Base-by-base conservation (phyloP, 2,113 vertebrate genomes). In the Noturus placidus region DNA sequence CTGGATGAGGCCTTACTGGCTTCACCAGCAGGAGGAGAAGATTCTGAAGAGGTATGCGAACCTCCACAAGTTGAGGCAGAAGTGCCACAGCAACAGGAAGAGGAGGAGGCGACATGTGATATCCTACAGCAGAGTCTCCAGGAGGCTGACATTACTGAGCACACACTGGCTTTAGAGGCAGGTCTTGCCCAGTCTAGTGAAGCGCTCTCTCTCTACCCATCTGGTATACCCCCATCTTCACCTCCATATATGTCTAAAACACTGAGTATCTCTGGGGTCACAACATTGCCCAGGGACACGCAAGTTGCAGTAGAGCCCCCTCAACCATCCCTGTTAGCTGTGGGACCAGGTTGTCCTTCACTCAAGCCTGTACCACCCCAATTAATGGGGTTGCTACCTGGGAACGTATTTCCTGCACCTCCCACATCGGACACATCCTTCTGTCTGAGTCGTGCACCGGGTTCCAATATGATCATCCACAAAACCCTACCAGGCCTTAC, bases 101-200 rank as follows among this genome's bases (percentile, higher is more conserved):
- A 84, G 82, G 83, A 79, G 54, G 88, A 87, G 90, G 93, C 92
- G 90, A 92, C 94, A 0, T 95, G 95, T 83, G 95, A 96, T 61
- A 96, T 96, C 87, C 94, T 96, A 74, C 95, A 94, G 89, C 95
- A 95, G 91, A 96, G 95, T 86, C 93, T 96, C 74, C 95, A 96
- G 91, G 95, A 96, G 92, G 95, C 95, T 0, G 94, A 96, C 81
- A 96, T 96, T 91, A 96, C 95, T 0, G 95, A 95, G 91, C 95
- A 96, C 91, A 96, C 95, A 46, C 93, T 96, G 91, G 94, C 94
- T 63, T 93, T 95, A 88, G 95, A 95, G 87, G 95, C 95, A 17
- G 95, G 93, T 30, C 91, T 95, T 82, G 88, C 91, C 57, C 93
- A 92, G 11, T 72, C 92, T 2, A 93, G 92, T 52, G 94, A 94